Conservation (phyloP, 2,113 vertebrate species). For the Oryzias woworae region DNA sequence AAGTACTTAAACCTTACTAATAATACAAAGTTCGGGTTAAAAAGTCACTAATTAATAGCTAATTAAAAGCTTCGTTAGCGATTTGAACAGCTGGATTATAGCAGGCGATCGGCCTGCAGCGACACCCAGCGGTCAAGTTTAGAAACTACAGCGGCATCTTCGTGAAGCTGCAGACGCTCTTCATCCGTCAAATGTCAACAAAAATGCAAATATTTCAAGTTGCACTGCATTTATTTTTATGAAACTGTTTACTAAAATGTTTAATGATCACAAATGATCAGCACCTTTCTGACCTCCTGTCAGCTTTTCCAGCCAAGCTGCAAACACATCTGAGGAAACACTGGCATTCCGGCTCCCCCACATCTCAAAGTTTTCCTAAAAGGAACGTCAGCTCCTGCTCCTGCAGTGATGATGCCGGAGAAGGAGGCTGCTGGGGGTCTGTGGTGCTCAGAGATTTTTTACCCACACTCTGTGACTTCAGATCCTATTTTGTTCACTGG, state of each 20-base stretch:
- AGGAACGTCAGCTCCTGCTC: constrained; percentile 45
- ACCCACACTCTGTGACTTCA: constrained; percentile 63
- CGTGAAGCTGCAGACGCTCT: background rate
- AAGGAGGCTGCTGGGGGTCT: constrained; percentile 23
- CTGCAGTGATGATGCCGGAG: constrained; percentile 43
- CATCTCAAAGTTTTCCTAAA: no score
- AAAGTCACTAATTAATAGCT: no score
- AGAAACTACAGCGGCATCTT: background rate
- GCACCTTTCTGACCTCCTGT: no score
- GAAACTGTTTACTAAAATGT: no score
- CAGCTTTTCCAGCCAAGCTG: constrained; percentile 22
- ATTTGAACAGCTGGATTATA: no score
- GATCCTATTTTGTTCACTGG: constrained; percentile 69
- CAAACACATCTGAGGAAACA: constrained; percentile 1
- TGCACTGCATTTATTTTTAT: no score
- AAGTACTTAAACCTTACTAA: no score
- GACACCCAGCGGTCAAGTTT: constrained; percentile 17
- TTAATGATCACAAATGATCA: no score
- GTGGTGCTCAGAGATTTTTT: constrained; percentile 53
- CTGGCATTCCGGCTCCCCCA: no score
- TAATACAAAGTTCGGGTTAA: no score
- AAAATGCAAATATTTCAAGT: no score
- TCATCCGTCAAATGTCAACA: background rate
- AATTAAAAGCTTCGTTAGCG: no score
- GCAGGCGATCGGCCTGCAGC: constrained; percentile 11